Evolutionary conservation across 2,113 vertebrate genomes (phyloP).

Genomic region (Synodontis membranacea): DNA sequence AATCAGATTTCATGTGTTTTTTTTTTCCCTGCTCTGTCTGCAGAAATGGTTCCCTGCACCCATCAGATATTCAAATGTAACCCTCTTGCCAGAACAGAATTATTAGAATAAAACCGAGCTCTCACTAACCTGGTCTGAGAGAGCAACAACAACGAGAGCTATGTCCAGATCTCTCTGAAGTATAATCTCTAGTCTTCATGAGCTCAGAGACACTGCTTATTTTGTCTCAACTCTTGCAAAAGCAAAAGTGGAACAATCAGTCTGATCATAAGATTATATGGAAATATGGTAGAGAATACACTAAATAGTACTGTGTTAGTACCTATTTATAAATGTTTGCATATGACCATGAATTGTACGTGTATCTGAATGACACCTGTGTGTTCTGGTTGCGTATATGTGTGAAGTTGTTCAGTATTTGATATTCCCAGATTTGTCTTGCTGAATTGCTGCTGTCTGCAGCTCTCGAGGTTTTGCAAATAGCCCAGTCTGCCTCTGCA

Average conservation of each 20-base stretch:
- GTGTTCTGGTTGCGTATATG: constrained; percentile 6
- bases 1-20: not conserved
- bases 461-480: not conserved
- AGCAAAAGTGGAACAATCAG: not conserved
- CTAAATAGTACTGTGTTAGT: not conserved
- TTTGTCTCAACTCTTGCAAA: not conserved
- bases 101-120: not conserved
- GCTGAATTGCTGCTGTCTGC: not conserved
- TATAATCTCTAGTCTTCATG: not conserved
- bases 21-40: not conserved
- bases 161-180: not conserved
- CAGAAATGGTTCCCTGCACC: not conserved
- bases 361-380: constrained; percentile 11
- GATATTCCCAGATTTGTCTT: not conserved
- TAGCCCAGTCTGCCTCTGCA: not conserved
- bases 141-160: not conserved
- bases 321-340: constrained; percentile 10
- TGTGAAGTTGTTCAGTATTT: constrained; percentile 11
- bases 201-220: not conserved
- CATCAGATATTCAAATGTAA: not conserved
- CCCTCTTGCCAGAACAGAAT: not conserved
- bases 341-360: not conserved
- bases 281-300: not conserved
- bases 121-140: not conserved
- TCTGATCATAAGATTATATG: not conserved